Conservation (phyloP, 2,113 vertebrate species). For the Apus apus region DNA sequence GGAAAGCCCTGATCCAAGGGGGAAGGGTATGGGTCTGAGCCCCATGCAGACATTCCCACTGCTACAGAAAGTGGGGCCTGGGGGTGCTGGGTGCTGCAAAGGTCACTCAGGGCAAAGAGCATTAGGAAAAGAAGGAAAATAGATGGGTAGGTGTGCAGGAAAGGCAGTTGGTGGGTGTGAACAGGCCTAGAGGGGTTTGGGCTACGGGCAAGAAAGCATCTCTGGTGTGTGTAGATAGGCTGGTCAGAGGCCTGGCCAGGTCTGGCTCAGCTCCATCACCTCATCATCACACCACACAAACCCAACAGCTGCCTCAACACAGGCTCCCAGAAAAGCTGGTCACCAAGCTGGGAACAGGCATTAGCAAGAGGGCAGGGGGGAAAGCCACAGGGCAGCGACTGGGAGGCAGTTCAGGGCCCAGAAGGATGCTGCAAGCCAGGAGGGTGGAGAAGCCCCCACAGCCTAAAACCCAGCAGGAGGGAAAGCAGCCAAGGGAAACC, state of each 20-base stretch:
- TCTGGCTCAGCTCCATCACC: rapidly evolving
- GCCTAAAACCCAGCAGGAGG: neutral
- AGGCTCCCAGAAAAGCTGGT: neutral
- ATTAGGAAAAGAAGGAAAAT: neutral
- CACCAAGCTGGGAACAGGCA: neutral
- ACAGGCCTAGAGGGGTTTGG: neutral
- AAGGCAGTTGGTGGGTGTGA: neutral
- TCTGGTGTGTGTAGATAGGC: neutral
- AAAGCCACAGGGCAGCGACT: neutral
- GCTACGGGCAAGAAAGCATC: neutral
- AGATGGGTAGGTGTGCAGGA: neutral
- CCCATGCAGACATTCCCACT: rapidly evolving
- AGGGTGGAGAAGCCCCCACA: neutral
- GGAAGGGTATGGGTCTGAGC: neutral
- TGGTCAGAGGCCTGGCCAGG: neutral
- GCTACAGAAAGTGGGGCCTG: neutral
- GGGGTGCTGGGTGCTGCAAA: neutral
- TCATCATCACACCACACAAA: neutral
- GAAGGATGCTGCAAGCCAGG: neutral
- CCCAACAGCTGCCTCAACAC: neutral
- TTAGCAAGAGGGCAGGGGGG: rapidly evolving
- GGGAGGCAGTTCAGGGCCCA: neutral
- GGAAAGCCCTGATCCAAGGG: neutral
- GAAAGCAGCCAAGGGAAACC: neutral
- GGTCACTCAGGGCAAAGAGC: neutral